A percentile compares a stretch with the other conserved stretches of the same genome.
Evolutionary conservation across 2,113 vertebrate genomes (phyloP).

Genomic region (Zosterops pallidus): DNA sequence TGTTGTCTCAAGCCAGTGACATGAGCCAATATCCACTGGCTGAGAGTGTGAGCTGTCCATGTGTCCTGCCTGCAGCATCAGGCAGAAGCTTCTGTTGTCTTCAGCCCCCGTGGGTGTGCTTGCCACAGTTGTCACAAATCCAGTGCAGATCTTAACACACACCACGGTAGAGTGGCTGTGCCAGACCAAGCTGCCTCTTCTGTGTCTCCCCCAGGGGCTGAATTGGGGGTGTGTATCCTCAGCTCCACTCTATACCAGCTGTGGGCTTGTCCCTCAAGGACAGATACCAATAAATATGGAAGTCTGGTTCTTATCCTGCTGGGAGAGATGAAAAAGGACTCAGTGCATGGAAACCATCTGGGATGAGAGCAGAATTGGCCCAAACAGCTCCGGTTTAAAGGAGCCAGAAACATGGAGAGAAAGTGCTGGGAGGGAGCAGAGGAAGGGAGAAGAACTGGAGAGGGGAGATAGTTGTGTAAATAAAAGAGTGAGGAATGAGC

Average conservation of each 20-base stretch:
- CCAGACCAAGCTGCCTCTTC: background rate
- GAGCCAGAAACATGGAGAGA: background rate
- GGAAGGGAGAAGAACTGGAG: background rate
- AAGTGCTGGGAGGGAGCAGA: background rate
- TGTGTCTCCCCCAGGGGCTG: fast-evolving
- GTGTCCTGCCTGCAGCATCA: slow-evolving; percentile 31
- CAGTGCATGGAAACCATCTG: background rate
- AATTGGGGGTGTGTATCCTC: background rate
- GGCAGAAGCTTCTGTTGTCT: slow-evolving; percentile 42
- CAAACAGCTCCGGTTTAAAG: background rate
- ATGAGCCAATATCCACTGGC: slow-evolving; percentile 31
- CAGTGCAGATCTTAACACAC: background rate
- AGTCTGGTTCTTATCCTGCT: background rate
- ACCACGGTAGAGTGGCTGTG: background rate
- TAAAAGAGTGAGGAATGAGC: background rate
- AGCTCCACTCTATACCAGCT: background rate
- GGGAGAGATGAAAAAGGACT: background rate
- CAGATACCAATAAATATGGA: background rate
- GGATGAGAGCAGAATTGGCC: background rate
- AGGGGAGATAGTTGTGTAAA: background rate
- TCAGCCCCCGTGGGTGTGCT: background rate
- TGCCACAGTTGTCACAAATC: background rate
- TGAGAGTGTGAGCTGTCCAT: background rate
- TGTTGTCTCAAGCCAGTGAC: slow-evolving; percentile 33
- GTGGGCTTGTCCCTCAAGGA: background rate